A percentile compares a stretch with the other conserved stretches of the same genome.
These are phyloP conservation scores for Metalampra italica DNA, from an alignment of 2,888 invertebrate genomes.

Conservation along the genomic window DNA sequence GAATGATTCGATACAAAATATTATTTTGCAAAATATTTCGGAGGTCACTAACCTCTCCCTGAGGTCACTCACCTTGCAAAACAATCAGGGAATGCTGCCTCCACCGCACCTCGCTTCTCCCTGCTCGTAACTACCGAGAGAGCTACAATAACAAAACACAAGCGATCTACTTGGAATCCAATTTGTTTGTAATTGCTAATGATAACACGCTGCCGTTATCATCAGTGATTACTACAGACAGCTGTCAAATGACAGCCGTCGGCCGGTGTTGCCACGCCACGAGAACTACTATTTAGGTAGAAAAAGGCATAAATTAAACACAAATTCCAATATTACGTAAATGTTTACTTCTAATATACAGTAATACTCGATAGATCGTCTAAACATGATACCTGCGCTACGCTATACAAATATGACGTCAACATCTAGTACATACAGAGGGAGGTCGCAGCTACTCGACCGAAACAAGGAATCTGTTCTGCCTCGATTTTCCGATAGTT, in stretches of 20 bases:
- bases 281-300: neutral
- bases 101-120: conserved; percentile 13
- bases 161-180: conserved; percentile 10
- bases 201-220: neutral
- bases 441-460: too few species aligned
- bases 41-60: conserved; percentile 37
- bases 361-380: conserved; percentile 56
- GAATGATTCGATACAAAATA: neutral
- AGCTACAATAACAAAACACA: neutral
- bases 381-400: neutral
- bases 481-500: too few species aligned
- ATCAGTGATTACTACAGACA: neutral
- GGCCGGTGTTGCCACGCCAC: neutral
- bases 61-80: conserved; percentile 50
- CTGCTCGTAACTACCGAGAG: neutral
- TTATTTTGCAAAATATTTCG: conserved; percentile 6
- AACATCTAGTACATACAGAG: neutral
- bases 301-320: conserved; percentile 13
- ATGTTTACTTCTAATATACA: conserved; percentile 62
- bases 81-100: neutral
- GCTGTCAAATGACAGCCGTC: neutral
- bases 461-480: too few species aligned
- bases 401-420: neutral
- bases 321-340: conserved; percentile 45
- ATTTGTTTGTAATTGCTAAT: conserved; percentile 10